Conservation (phyloP, 2,888 invertebrate genomes). For the Pyralis farinalis region DNA sequence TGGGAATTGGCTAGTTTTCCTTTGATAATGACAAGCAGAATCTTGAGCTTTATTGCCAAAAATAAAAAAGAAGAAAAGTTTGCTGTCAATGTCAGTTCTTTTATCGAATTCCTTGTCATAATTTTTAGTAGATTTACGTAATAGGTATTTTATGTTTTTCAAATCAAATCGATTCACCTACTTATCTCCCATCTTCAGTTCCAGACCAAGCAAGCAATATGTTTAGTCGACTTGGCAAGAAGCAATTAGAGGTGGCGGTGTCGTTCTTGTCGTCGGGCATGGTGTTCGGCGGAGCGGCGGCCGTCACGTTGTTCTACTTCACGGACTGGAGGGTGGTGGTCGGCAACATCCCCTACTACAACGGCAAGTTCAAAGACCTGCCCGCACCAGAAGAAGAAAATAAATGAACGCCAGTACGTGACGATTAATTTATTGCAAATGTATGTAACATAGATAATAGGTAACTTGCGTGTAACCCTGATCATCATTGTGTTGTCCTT, state of each 20-base stretch:
- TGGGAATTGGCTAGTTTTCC: too few relatives aligned
- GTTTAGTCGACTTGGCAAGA: slow-evolving; percentile 80
- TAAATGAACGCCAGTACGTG: slow-evolving; percentile 22
- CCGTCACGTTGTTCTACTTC: slow-evolving; percentile 83
- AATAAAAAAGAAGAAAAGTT: too few relatives aligned
- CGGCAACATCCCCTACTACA: slow-evolving; percentile 88
- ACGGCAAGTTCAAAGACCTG: slow-evolving; percentile 83
- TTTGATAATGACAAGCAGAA: too few relatives aligned
- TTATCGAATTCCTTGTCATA: too few relatives aligned
- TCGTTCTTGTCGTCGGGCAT: slow-evolving; percentile 78
- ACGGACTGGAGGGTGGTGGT: slow-evolving; percentile 90
- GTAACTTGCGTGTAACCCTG: background rate
- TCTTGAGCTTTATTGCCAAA: too few relatives aligned
- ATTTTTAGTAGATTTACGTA: too few relatives aligned
- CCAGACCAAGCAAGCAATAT: slow-evolving; percentile 22
- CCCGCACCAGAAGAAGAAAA: slow-evolving; percentile 44
- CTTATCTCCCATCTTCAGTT: too few relatives aligned
- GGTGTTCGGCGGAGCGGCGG: slow-evolving; percentile 85
- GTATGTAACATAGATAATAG: background rate
- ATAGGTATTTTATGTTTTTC: too few relatives aligned
- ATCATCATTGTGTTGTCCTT: too few relatives aligned
- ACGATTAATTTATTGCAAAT: background rate
- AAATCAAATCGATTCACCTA: too few relatives aligned
- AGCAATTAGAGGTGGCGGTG: slow-evolving; percentile 79
- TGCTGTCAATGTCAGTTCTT: too few relatives aligned